Base-by-base conservation (phyloP, 2,797 vertebrate species). In the Choloepus didactylus region DNA sequence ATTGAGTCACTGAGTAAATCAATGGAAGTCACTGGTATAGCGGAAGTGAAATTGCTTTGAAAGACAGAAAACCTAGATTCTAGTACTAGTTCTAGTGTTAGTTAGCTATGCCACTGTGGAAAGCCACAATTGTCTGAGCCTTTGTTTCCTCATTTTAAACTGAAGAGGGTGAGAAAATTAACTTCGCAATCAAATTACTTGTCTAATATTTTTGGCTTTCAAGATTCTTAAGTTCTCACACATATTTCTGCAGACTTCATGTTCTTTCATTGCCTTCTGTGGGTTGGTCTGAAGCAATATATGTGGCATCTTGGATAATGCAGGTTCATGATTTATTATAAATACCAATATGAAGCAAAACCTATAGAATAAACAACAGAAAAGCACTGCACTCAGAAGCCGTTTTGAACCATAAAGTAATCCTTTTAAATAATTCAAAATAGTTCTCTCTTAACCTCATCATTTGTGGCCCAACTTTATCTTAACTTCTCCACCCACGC, bases 401-500 rank as follows among this genome's bases (percentile, higher is more conserved):
- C 11, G 79, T 81, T 60, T 66, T 4, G 9, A 84, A 14, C 5
- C 23, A n/a, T 86, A 49, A 54, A 23, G 54, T 66, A 81, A 70
- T 70, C 29, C 16, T 76, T 93, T 94, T 69, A 49, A 41, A 49
- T 56, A 83, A 21, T 64, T 80, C 9, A 82, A 93, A 94, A 21
- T 93, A 67, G 89, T 70, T 54, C 31, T 73, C 31, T 56, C 6
- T 67, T 67, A 67, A 35, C 15, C 21, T 21, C 25, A 51, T 73
- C 7, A 8, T 72, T 67, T 75, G 27, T 62, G 38, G 15, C 70
- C 31, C 41, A 75, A 35, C 2, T 21, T 82, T 93, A 35, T 75
- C n/a, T 87, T 35, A 95, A 62, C 41, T 64, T 92, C 44, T 83
- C 41, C 12, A 38, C 6, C 72, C 67, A 60, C 12, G 29, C 18